Evolutionary conservation across 1,140 invertebrate species (phyloP), one percentile per base, ranked within the genome.

Genomic region (Lineus longissimus): DNA sequence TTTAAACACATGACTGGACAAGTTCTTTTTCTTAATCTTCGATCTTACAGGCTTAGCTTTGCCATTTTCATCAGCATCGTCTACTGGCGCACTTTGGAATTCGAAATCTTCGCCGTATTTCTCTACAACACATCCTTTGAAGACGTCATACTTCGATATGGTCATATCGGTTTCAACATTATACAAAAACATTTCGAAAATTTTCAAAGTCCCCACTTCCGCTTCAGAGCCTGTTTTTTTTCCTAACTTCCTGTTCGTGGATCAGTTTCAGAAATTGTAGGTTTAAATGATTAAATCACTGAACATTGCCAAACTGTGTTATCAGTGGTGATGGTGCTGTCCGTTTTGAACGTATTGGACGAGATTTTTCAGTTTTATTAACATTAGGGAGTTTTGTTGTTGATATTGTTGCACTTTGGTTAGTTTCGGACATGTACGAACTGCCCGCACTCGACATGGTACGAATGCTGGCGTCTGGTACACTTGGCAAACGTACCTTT

Each of bases 401-500:
- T 51, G 47, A n/a, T 7, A 7, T 51, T 51, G 47, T 51, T 43
- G 19, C 40, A 43, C 40, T 43, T 43, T 51, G 47, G 47, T 51
- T 51, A 7, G n/a, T 43, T 43, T 51, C 47, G 47, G 47, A 51
- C 47, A 51, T n/a, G 9, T 9, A 7, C n/a, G 47, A 51, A 23
- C 19, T 9, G n/a, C 47, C n/a, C n/a, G 47, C 6, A 43, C 40
- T 43, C 19, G 40, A 43, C 40, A 19, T 19, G 19, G 11, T 43
- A 23, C 47, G n/a, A 7, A 51, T 51, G 47, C 47, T 51, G n/a
- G 47, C n/a, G 25, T 51, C n/a, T 51, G 47, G 47, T n/a, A 51
- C 47, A 51, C 47, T 51, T 51, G 47, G 47, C 47, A 51, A 51
- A 51, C 47, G n/a, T 51, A 51, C 47, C n/a, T 51, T 51, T 51